These are phyloP conservation scores for Ataeniobius toweri DNA, from an alignment of 2,797 vertebrate genomes.

Conservation along the genomic window DNA sequence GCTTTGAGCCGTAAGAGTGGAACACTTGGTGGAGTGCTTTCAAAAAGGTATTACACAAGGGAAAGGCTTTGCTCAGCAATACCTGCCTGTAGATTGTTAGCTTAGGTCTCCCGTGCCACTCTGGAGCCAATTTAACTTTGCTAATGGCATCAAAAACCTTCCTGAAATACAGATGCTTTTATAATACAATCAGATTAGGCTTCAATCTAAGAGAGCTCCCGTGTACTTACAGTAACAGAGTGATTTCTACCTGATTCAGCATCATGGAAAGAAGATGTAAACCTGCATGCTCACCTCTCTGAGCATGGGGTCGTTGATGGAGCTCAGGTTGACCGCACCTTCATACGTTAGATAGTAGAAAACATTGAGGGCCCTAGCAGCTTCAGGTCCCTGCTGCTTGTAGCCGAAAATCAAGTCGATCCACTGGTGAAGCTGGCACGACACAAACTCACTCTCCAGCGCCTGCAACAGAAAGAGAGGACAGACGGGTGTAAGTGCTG, in stretches of 20 bases:
- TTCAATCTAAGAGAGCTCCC: conserved; percentile 55
- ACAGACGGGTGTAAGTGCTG: conserved; percentile 7
- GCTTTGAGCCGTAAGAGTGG: conserved; percentile 74
- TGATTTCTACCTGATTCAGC: conserved; percentile 55
- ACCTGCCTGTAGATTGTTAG: conserved; percentile 55
- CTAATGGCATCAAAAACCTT: conserved; percentile 67
- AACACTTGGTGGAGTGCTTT: conserved; percentile 70
- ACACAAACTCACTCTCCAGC: conserved; percentile 97
- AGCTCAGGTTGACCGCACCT: conserved; percentile 91
- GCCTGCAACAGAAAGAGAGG: conserved; percentile 78
- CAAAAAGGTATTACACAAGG: conserved; percentile 53
- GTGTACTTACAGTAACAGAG: conserved; percentile 61
- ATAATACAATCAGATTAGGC: conserved; percentile 57
- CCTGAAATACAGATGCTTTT: conserved; percentile 56
- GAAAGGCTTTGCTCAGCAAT: conserved; percentile 71
- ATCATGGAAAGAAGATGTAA: conserved; percentile 24
- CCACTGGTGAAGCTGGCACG: conserved; percentile 99
- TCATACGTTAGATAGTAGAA: conserved; percentile 98
- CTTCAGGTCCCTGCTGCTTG: conserved; percentile 97
- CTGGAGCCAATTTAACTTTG: conserved; percentile 56
- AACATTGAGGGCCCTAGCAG: conserved; percentile 90
- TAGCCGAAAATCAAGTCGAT: conserved; percentile 98
- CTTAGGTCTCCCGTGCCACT: conserved; percentile 44
- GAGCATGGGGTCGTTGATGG: conserved; percentile 89
- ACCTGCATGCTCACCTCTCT: conserved; percentile 86